Percentiles rank a stretch among this genome's conserved stretches.
Evolutionary conservation across 2,113 vertebrate genomes (phyloP).

Genomic region (Leptobrachium ailaonicum): DNA sequence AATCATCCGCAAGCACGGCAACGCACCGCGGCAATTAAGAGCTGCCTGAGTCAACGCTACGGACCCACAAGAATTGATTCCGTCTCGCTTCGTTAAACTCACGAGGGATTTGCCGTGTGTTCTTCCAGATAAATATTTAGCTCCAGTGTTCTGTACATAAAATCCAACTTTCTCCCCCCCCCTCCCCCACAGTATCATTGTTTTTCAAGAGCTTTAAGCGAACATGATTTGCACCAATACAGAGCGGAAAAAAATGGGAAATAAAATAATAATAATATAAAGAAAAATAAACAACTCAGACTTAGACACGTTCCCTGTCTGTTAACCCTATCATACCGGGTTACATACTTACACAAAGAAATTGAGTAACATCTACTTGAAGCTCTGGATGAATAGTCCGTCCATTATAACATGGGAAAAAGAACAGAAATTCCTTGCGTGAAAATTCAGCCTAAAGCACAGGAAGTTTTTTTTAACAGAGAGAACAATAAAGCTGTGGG

Average conservation of each 20-base stretch:
- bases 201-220: neutral
- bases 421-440: too few species aligned
- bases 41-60: neutral
- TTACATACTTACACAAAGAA: too few species aligned
- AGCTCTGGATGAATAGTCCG: too few species aligned
- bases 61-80: conserved; percentile 20
- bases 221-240: neutral
- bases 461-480: too few species aligned
- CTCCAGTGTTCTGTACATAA: neutral
- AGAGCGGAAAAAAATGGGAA: neutral
- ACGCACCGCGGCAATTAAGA: neutral
- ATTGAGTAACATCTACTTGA: too few species aligned
- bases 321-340: too few species aligned
- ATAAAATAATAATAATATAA: too few species aligned
- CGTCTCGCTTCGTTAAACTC: neutral
- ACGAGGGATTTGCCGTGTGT: conserved; percentile 8
- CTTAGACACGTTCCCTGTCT: too few species aligned
- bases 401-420: too few species aligned
- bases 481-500: too few species aligned
- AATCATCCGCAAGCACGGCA: neutral
- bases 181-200: neutral
- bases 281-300: too few species aligned
- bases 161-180: neutral
- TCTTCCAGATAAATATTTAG: conserved; percentile 14
- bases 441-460: too few species aligned